phyloP scores from a whole-genome alignment of 2,797 vertebrate genomes.

The Aulostomus chinensis region DNA sequence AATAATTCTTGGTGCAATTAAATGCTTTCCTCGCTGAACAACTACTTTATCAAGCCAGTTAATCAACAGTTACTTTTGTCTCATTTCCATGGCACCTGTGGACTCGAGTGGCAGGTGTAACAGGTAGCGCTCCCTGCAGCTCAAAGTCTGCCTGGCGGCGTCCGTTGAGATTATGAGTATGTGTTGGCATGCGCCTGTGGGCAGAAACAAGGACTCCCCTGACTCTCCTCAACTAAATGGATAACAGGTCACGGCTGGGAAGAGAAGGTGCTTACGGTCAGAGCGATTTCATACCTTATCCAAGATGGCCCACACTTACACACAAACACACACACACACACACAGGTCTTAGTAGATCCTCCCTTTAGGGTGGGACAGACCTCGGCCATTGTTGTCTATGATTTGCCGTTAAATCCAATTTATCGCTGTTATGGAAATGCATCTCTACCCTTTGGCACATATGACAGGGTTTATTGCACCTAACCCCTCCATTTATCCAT shows the following conservation, averaged over 20 bases:
- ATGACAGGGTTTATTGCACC: conserved; percentile 66
- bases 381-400: conserved; percentile 79
- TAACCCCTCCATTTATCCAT: conserved; percentile 54
- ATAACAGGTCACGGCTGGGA: conserved; percentile 78
- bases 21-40: too few species aligned
- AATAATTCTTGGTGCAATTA: too few species aligned
- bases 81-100: conserved; percentile 31
- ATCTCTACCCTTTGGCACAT: conserved; percentile 68
- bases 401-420: conserved; percentile 86
- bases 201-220: conserved; percentile 37
- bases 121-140: conserved; percentile 25
- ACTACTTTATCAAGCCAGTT: background rate
- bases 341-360: conserved; percentile 45
- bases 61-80: background rate
- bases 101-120: conserved; percentile 38
- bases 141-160: conserved; percentile 20
- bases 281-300: conserved; percentile 80
- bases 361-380: conserved; percentile 65
- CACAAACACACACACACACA: conserved; percentile 19
- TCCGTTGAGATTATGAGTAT: conserved; percentile 11
- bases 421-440: conserved; percentile 83
- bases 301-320: conserved; percentile 48
- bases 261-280: conserved; percentile 75
- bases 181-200: conserved; percentile 62
- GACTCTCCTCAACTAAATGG: conserved; percentile 70